A percentile compares a stretch with the other conserved stretches of the same genome.
These are phyloP conservation scores for Vireo altiloquus DNA, from an alignment of 2,113 vertebrate genomes.

Conservation along the genomic window DNA sequence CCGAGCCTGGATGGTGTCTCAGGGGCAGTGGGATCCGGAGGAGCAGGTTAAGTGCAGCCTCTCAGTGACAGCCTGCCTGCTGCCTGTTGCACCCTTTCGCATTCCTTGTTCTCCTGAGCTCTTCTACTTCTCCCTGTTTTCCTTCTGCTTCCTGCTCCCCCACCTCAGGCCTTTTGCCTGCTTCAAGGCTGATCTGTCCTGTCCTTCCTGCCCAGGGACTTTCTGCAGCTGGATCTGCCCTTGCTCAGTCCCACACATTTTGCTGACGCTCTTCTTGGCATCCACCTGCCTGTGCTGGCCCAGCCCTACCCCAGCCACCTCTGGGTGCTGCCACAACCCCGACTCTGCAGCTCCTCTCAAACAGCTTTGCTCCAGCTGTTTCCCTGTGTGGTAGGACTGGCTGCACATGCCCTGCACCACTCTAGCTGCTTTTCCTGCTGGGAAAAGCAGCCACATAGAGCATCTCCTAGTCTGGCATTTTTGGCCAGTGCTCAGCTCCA, in stretches of 20 bases:
- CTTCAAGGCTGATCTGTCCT: background rate
- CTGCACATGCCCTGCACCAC: background rate
- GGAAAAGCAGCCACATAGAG: background rate
- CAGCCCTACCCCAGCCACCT: background rate
- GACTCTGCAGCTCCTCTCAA: rapidly evolving
- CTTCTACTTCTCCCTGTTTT: background rate
- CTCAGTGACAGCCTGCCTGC: background rate
- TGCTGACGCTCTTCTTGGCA: background rate
- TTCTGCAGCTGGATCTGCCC: background rate
- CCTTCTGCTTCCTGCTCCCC: background rate
- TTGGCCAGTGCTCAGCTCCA: rapidly evolving
- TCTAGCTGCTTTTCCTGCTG: background rate
- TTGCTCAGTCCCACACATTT: background rate
- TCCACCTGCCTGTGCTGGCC: background rate
- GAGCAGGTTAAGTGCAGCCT: background rate
- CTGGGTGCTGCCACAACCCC: rapidly evolving
- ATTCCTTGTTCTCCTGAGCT: background rate
- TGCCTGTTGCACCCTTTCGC: rapidly evolving
- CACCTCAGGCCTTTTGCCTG: background rate
- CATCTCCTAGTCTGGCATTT: background rate
- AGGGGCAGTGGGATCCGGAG: rapidly evolving
- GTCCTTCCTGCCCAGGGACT: background rate
- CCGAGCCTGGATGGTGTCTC: too few relatives aligned
- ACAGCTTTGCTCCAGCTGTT: background rate
- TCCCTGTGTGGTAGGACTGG: background rate